Conservation (phyloP, 2,797 vertebrate species). For the Sebastes hopkinsi region DNA sequence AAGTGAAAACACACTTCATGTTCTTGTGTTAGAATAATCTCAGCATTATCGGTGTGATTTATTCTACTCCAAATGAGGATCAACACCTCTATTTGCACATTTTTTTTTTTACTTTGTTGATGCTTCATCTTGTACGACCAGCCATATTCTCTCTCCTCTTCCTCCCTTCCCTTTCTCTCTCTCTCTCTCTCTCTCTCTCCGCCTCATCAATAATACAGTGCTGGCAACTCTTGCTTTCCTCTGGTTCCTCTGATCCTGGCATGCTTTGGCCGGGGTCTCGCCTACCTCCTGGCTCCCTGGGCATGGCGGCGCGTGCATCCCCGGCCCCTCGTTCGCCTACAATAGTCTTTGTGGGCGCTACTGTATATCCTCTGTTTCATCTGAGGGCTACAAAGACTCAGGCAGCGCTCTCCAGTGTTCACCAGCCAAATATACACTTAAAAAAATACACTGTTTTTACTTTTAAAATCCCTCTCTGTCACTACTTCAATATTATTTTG, state of each 20-base stretch:
- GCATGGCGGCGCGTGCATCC: conserved; percentile 68
- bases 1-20: neutral
- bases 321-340: conserved; percentile 50
- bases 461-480: conserved; percentile 1
- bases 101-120: conserved; percentile 14
- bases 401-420: conserved; percentile 35
- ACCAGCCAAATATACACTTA: conserved; percentile 44
- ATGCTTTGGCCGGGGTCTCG: conserved; percentile 70
- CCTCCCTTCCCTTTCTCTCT: conserved; percentile 59
- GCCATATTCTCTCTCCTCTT: conserved; percentile 51
- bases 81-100: neutral
- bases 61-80: conserved; percentile 13
- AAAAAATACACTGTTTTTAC: neutral
- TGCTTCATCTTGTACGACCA: conserved; percentile 34
- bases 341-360: conserved; percentile 53
- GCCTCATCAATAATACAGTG: conserved; percentile 83
- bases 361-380: conserved; percentile 58
- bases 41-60: neutral
- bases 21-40: neutral
- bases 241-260: conserved; percentile 72
- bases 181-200: neutral
- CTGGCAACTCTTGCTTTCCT: conserved; percentile 77
- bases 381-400: conserved; percentile 52
- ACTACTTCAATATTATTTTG: neutral
- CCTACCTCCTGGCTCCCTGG: conserved; percentile 71